Conservation (phyloP, 2,113 vertebrate species). For the Merops nubicus region DNA sequence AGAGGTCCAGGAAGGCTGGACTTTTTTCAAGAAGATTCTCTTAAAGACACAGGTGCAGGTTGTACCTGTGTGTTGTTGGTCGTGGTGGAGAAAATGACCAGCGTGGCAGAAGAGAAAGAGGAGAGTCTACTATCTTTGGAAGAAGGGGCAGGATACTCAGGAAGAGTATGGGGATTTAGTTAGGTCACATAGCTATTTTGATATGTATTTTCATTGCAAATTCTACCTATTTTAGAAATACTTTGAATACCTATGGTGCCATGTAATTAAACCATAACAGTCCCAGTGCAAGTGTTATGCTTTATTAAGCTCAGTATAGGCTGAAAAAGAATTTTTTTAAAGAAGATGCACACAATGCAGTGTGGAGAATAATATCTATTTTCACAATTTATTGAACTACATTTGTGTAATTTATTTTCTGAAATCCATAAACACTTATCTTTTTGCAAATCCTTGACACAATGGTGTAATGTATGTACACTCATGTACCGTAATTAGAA, state of each 20-base stretch:
- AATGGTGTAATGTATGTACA: background rate
- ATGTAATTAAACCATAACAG: background rate
- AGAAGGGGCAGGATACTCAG: too few relatives aligned
- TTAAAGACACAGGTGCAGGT: too few relatives aligned
- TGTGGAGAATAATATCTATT: background rate
- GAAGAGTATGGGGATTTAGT: too few relatives aligned
- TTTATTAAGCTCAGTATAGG: background rate
- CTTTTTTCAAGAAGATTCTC: too few relatives aligned
- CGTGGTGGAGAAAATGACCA: too few relatives aligned
- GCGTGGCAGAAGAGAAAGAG: too few relatives aligned
- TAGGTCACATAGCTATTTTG: constrained; percentile 2
- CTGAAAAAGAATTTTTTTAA: background rate
- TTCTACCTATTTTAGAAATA: constrained; percentile 2
- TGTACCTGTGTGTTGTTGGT: too few relatives aligned
- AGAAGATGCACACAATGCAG: background rate
- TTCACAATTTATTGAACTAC: background rate
- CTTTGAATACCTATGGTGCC: background rate
- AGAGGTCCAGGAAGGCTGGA: too few relatives aligned
- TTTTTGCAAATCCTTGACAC: background rate
- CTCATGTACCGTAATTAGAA: background rate
- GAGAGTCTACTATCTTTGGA: too few relatives aligned
- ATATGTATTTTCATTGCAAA: constrained; percentile 11
- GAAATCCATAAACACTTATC: constrained; percentile 7
- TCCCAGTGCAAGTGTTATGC: background rate
- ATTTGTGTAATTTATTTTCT: constrained; percentile 11